Conservation (phyloP, 92 coral and sea anemone genomes). For the Zoanthus sociatus region DNA sequence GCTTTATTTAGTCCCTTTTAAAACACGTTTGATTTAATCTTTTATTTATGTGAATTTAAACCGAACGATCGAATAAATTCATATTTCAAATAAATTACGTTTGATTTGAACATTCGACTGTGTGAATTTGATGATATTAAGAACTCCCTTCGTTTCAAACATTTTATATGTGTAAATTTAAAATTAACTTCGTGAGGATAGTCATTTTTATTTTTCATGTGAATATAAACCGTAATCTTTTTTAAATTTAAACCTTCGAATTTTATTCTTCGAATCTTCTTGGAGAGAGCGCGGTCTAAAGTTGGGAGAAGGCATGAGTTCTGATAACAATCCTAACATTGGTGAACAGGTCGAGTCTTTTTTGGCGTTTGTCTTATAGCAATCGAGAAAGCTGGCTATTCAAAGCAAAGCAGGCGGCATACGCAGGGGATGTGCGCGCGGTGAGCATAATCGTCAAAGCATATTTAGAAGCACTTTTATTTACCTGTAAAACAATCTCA, state of each 20-base stretch:
- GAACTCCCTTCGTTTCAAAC: background rate
- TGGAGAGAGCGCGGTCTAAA: conserved; percentile 28
- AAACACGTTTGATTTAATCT: background rate
- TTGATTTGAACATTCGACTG: conserved; percentile 11
- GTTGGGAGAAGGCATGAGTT: conserved; percentile 14
- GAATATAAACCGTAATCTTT: background rate
- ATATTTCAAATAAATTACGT: background rate
- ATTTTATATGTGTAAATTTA: conserved; percentile 11
- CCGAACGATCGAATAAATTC: conserved; percentile 1
- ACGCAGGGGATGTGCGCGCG: too few relatives aligned
- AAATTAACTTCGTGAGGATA: background rate
- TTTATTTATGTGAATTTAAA: conserved; percentile 8
- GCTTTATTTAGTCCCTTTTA: too few relatives aligned
- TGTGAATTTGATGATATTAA: conserved; percentile 8
- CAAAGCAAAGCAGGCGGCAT: background rate
- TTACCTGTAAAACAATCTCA: too few relatives aligned
- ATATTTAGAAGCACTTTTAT: too few relatives aligned
- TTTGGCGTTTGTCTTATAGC: conserved; percentile 35
- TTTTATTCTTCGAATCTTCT: background rate
- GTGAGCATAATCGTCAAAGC: too few relatives aligned
- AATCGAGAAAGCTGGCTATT: conserved; percentile 35
- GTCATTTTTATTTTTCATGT: background rate
- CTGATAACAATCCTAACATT: conserved; percentile 19
- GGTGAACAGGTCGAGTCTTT: conserved; percentile 26
- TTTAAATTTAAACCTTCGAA: background rate